Percentiles rank a stretch among this genome's conserved stretches.
These are phyloP conservation scores for Meteorus cinctellus DNA, from an alignment of 2,888 invertebrate species.

Conservation along the genomic window DNA sequence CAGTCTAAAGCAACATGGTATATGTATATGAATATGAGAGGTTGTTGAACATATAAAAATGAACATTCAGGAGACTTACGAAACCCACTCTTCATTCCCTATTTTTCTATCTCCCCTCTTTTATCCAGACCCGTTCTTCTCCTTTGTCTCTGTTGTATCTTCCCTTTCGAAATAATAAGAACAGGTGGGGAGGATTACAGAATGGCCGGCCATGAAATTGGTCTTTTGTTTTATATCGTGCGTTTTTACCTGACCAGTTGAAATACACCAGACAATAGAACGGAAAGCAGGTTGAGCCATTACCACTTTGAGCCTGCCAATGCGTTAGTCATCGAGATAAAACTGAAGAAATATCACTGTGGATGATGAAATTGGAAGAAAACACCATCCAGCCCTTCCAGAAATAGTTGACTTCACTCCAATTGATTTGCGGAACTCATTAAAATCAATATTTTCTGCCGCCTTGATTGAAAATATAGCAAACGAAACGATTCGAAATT, in stretches of 20 bases:
- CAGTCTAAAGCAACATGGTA: not conserved
- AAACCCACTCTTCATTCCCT: not conserved
- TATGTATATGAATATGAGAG: not conserved
- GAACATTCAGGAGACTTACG: too few relatives aligned
- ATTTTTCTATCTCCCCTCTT: not conserved
- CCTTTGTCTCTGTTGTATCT: not conserved
- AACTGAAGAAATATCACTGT: too few relatives aligned
- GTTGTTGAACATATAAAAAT: not conserved
- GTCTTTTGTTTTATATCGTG: conserved; percentile 67
- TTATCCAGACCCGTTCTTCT: not conserved
- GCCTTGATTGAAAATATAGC: too few relatives aligned
- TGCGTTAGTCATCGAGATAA: too few relatives aligned
- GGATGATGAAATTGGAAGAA: too few relatives aligned
- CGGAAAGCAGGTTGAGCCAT: not conserved
- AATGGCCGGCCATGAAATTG: conserved; percentile 70
- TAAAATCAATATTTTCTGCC: too few relatives aligned
- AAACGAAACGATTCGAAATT: too few relatives aligned
- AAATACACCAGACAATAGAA: not conserved
- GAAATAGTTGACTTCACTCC: too few relatives aligned
- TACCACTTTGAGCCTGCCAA: not conserved
- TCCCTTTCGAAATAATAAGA: conserved; percentile 47
- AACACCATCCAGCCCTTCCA: too few relatives aligned
- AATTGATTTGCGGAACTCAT: too few relatives aligned
- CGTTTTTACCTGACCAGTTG: conserved; percentile 30
- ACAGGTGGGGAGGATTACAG: conserved; percentile 70